Evolutionary conservation across 2,888 invertebrate species (phyloP), one percentile per base, ranked within the genome.

Genomic region (Bedellia somnulentella): DNA sequence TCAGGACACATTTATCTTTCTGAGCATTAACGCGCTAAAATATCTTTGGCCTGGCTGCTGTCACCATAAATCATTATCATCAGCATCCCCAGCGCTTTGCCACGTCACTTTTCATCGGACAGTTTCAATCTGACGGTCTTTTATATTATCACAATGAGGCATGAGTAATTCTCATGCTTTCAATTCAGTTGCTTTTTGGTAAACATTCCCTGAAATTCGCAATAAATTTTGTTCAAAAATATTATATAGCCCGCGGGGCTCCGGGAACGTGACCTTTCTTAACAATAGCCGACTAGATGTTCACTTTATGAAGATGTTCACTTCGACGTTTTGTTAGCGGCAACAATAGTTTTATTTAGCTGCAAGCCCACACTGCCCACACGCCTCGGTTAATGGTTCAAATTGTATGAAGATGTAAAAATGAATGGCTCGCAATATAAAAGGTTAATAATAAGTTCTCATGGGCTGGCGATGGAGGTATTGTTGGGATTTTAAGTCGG

Each of bases 331-430:
- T 71, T 29, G 71, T 70, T 73, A 67, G 51, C 48, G 43, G 49
- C 47, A 64, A 73, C 73, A 75, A 75, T 73, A 67, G 71, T 68
- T 71, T 70, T 75, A 71, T 75, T 71, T 70, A 68, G 66, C 56
- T 61, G 38, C 56, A 48, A 60, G 68, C 70, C 70, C 64, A 60
- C 47, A 40, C 70, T 71, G 64, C 73, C 75, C 73, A 73, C 73
- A 70, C 73, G 71, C 68, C 70, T 61, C 47, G 49, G 53, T 59
- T 73, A 75, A 75, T 75, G 66, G 73, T 49, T 48, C 57, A 63
- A 55, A 61, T 37, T 33, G 68, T 75, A 70, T 68, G 57, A 66
- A 70, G 71, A 68, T 63, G 62, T 73, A 62, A 67, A 67, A 68
- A 61, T 62, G 66, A 68, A 68, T 60, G 53, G 66, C 47, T 54